These are phyloP conservation scores for Brenthis ino DNA, from an alignment of 2,888 invertebrate genomes.

Conservation along the genomic window DNA sequence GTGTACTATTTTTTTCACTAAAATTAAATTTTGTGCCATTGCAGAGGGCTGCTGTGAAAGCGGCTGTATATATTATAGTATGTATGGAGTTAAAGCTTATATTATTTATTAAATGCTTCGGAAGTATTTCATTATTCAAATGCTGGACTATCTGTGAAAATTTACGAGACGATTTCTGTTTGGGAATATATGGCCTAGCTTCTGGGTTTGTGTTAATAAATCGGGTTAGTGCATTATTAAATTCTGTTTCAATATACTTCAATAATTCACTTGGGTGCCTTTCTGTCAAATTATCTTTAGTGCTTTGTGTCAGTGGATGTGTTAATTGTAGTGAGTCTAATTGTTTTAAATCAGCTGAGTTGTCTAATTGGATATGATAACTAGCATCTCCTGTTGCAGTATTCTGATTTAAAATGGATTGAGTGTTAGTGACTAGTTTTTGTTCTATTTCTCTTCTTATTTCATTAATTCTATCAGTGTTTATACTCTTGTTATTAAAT, in stretches of 20 bases:
- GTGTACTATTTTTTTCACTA: not conserved
- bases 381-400: too few relatives aligned
- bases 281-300: too few relatives aligned
- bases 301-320: too few relatives aligned
- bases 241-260: not conserved
- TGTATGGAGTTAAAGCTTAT: constrained; percentile 7
- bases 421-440: too few relatives aligned
- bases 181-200: constrained; percentile 29
- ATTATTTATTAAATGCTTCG: constrained; percentile 11
- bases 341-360: too few relatives aligned
- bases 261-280: too few relatives aligned
- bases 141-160: constrained; percentile 28
- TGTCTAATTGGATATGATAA: too few relatives aligned
- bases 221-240: not conserved
- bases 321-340: too few relatives aligned
- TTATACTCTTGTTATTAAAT: not conserved
- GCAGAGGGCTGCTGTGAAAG: constrained; percentile 5
- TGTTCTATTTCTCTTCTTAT: too few relatives aligned
- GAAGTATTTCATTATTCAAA: constrained; percentile 24
- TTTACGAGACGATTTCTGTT: constrained; percentile 33
- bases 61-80: constrained; percentile 10
- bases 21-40: constrained; percentile 13
- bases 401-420: too few relatives aligned
- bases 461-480: too few relatives aligned
- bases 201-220: not conserved